Percentiles rank a stretch among this genome's conserved stretches.
These are phyloP conservation scores for Tipula confusa DNA, from an alignment of 2,888 invertebrate species.

Conservation along the genomic window DNA sequence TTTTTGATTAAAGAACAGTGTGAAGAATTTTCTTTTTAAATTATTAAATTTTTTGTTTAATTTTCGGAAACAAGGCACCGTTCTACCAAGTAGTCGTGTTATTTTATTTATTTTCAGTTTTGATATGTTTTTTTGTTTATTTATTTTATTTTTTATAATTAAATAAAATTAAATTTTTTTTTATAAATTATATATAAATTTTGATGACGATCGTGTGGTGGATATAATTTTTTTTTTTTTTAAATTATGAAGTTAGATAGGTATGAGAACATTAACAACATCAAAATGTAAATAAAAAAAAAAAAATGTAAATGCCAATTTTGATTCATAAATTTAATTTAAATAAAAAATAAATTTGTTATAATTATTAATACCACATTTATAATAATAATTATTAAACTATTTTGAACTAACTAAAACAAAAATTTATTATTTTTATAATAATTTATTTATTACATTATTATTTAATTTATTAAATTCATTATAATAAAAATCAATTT, in stretches of 20 bases:
- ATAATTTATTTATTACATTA: conserved; percentile 13
- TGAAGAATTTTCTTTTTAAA: conserved; percentile 20
- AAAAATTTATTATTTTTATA: not conserved
- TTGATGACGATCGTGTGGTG: not conserved
- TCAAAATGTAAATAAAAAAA: not conserved
- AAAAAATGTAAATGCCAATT: not conserved
- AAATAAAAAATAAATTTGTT: not conserved
- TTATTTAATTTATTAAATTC: not conserved
- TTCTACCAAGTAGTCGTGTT: conserved; percentile 12
- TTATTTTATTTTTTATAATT: not conserved
- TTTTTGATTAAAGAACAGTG: conserved; percentile 7
- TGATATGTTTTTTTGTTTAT: conserved; percentile 1
- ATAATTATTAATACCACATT: not conserved
- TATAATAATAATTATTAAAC: not conserved
- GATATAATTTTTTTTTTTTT: no score
- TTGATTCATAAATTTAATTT: not conserved
- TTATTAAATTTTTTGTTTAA: not conserved
- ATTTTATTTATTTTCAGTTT: not conserved
- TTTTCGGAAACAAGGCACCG: conserved; percentile 16
- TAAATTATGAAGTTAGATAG: not conserved
- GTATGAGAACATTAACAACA: not conserved
- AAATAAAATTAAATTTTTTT: not conserved
- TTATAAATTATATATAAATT: not conserved
- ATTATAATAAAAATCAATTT: conserved; percentile 14
- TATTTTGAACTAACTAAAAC: conserved; percentile 5